These are phyloP conservation scores for Baronia brevicornis DNA, from an alignment of 2,888 invertebrate genomes.

Conservation along the genomic window DNA sequence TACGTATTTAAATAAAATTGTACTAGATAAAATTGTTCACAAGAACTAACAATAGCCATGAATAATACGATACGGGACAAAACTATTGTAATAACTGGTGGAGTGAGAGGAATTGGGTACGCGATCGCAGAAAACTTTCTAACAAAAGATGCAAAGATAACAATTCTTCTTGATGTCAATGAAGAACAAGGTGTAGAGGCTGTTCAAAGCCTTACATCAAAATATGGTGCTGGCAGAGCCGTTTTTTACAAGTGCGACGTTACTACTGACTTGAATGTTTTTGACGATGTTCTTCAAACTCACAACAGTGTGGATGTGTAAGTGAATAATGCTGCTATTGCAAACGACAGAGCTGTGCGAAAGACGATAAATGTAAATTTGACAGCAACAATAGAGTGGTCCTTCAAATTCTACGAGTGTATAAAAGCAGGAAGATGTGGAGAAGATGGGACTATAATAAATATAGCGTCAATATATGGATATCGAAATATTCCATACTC, in stretches of 20 bases:
- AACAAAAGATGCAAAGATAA: no score
- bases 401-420: slow-evolving; percentile 58
- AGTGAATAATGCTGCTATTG: slow-evolving; percentile 41
- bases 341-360: slow-evolving; percentile 14
- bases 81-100: no score
- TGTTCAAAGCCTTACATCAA: slow-evolving; percentile 36
- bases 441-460: slow-evolving; percentile 72
- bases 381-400: slow-evolving; percentile 25
- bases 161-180: no score
- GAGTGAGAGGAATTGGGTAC: no score
- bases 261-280: slow-evolving; percentile 44
- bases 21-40: no score
- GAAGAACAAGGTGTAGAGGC: slow-evolving; percentile 42
- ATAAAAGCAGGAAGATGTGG: slow-evolving; percentile 62
- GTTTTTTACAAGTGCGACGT: slow-evolving; percentile 56
- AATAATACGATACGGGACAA: no score
- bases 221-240: slow-evolving; percentile 45
- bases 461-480: slow-evolving; percentile 36
- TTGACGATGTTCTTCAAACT: slow-evolving; percentile 31
- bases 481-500: slow-evolving; percentile 27
- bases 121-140: no score
- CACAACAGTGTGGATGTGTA: slow-evolving; percentile 39
- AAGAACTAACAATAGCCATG: no score
- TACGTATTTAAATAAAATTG: no score
- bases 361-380: slow-evolving; percentile 28